Evolutionary conservation across 2,113 vertebrate species (phyloP).

Genomic region (Pogona vitticeps): DNA sequence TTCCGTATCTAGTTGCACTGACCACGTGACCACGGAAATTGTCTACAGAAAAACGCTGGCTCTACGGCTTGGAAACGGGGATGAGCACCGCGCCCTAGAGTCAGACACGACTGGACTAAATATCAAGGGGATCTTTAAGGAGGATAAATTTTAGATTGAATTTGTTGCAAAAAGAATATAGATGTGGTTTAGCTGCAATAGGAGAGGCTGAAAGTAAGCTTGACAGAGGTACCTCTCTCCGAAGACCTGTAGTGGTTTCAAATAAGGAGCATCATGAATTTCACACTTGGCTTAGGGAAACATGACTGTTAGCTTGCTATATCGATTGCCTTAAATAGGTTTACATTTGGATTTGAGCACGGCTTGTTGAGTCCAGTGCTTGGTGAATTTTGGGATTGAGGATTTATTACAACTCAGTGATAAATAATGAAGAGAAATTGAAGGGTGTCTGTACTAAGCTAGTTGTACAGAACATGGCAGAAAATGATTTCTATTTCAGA

Average conservation of each 20-base stretch:
- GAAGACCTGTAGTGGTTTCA: neutral
- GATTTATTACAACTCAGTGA: too few species aligned
- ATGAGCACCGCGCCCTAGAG: too few species aligned
- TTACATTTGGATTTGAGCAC: neutral
- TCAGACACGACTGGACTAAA: too few species aligned
- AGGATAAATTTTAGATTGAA: neutral
- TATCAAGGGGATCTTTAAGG: too few species aligned
- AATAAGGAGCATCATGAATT: neutral
- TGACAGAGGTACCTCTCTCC: neutral
- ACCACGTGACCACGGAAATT: too few species aligned
- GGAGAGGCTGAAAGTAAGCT: neutral
- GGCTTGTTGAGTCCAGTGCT: neutral
- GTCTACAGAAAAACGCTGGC: too few species aligned
- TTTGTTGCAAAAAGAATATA: neutral
- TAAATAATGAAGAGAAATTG: neutral
- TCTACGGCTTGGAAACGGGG: too few species aligned
- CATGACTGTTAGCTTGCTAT: neutral
- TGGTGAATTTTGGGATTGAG: neutral
- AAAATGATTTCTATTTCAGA: neutral
- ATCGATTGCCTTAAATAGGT: neutral
- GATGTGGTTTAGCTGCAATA: too few species aligned
- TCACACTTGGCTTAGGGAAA: neutral
- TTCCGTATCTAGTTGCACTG: too few species aligned
- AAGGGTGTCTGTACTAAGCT: neutral
- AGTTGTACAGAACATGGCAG: neutral